phyloP scores from a whole-genome alignment of 2,888 invertebrate species.

The Lepidonotus clava region DNA sequence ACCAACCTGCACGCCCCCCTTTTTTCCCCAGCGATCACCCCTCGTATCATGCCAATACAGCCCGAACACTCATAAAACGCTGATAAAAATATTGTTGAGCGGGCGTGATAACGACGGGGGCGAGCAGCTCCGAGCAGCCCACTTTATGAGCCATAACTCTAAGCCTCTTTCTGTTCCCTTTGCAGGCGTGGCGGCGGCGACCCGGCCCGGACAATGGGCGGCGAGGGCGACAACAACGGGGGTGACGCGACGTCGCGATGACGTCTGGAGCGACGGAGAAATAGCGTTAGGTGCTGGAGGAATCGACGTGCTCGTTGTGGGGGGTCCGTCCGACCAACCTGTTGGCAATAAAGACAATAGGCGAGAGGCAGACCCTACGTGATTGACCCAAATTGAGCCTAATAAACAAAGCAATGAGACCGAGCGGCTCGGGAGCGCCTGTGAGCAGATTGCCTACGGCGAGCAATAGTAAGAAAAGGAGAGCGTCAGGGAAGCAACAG shows the following conservation, averaged over 20 bases:
- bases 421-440: background rate
- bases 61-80: constrained; percentile 1
- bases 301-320: background rate
- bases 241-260: too few species aligned
- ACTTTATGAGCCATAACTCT: constrained; percentile 47
- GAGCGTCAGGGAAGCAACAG: background rate
- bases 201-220: background rate
- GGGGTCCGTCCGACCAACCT: background rate
- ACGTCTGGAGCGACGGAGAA: too few species aligned
- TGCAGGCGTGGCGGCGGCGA: background rate
- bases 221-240: background rate
- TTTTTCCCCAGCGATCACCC: too few species aligned
- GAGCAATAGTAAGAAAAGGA: background rate
- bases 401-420: constrained; percentile 22
- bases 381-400: constrained; percentile 7
- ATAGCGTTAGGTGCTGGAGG: background rate
- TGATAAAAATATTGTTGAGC: constrained; percentile 35
- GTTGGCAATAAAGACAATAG: background rate
- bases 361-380: background rate
- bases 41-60: too few species aligned
- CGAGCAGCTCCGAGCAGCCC: background rate
- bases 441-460: background rate
- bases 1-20: too few species aligned
- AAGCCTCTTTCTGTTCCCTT: background rate
- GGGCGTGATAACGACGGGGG: constrained; percentile 27